Evolutionary conservation across 2,888 invertebrate species (phyloP), one percentile per base, ranked within the genome.

Genomic region (Neocrepidodera transversa): DNA sequence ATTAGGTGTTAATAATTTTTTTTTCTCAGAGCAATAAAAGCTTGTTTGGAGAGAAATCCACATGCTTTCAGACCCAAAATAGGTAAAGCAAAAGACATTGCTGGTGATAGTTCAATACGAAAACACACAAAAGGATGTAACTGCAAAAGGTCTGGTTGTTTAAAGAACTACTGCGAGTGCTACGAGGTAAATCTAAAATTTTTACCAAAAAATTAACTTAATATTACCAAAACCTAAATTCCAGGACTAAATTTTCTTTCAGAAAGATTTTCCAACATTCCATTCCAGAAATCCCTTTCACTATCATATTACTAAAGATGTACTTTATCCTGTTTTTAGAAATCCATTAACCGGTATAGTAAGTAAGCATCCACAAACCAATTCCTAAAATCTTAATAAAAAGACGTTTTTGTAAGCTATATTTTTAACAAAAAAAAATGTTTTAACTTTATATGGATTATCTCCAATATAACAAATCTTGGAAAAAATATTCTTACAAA

Each of bases 91-190:
- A 87, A 90, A 75, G 84, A 83, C 40, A 79, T 80, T 2, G 86
- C 87, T 49, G 91, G 89, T 2, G 89, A 89, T 36, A 90, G 94
- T 68, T 84, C 87, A 53, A 82, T 86, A 65, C 83, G 98, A 62
- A 84, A 95, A 71, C 98, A 99, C 74, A 97, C 95, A 66, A 98
- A 98, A 81, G 99, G 99, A 0, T 99, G 99, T 78, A 97, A 99
- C 77, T 99, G 99, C 79, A 97, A 98, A 80, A 85, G 97, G 58
- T 97, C 97, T 32, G 97, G 97, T 1, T 99, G 99, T 80, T 83
- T 99, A 67, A 99, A 99, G 80, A 99, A 99, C 81, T 99, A 99
- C 80, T 99, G 99, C 80, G 99, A 99, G 84, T 99, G 99, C 78
- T 99, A 97, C 74, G 99, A 99, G 88, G 93, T 92, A 74, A 73